Evolutionary conservation across 2,113 vertebrate species (phyloP), one percentile per base, ranked within the genome.

Genomic region (Paraplagusia blochii): DNA sequence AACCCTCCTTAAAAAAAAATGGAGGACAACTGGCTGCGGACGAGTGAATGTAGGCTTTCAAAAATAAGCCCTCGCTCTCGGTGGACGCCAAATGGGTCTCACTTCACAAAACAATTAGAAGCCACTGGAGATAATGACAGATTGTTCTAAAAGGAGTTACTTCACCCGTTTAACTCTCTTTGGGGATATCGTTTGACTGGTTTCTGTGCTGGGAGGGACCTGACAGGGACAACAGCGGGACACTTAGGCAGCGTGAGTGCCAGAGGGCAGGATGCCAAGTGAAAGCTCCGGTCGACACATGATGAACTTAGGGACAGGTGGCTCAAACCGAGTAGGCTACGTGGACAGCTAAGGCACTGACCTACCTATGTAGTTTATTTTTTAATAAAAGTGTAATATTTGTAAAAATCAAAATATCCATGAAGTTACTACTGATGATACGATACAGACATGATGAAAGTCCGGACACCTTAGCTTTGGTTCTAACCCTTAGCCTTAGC

Each of bases 111-210:
- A 69, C 47, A 17, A 80, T 77, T 73, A 61, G 11, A 39, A 38
- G 66, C 79, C 63, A 74, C 69, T 78, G 49, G 66, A 77, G 69
- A 74, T 73, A 50, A 72, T 66, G 81, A 88, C 70, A 82, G 80
- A 79, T 48, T 53, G 74, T 34, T 57, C 82, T 86, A 85, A 87
- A 88, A 88, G 64, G 47, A 72, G 84, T 53, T 58, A 35, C 81
- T 76, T 74, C 44, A 53, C 56, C 67, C 70, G 53, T 72, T 69
- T 44, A 63, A 17, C 76, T 78, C 80, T 79, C 82, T 78, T 67
- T 75, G 85, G 82, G 83, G 71, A 65, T 80, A 77, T 81, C 80
- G 35, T 15, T 1, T 29, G 15, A 15, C 61, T 34, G 65, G 39
- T 46, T 51, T 65, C 52, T 52, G 39, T 15, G 54, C 44, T 62